Conservation (phyloP, 2,113 vertebrate genomes). For the Phocoena phocoena region DNA sequence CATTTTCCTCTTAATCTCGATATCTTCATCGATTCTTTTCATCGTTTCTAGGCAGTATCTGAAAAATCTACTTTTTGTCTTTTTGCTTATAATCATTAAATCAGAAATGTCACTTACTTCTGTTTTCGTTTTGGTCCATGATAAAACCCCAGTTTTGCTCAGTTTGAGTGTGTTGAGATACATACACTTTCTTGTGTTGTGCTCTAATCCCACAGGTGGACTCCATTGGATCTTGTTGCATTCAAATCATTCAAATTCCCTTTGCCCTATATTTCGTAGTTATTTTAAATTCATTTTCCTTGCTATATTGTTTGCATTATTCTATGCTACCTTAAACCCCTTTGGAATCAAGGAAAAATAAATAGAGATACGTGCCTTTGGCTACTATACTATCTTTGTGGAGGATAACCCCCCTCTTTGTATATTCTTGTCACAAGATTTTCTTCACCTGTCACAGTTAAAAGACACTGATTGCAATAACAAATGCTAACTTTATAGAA, state of each 20-base stretch:
- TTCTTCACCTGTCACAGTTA: background rate
- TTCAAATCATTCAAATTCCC: background rate
- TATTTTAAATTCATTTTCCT: slow-evolving; percentile 6
- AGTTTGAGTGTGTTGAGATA: background rate
- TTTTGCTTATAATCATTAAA: background rate
- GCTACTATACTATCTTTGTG: background rate
- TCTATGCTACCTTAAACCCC: background rate
- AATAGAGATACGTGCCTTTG: background rate
- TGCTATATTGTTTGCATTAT: background rate
- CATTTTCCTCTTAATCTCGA: background rate
- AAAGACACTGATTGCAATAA: background rate
- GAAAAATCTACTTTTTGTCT: background rate
- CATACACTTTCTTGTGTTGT: background rate
- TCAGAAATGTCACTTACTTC: background rate
- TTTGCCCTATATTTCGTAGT: background rate
- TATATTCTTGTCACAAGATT: background rate
- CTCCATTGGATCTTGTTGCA: background rate
- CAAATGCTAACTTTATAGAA: background rate
- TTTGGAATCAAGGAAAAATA: background rate
- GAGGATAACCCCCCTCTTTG: background rate
- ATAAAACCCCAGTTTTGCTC: background rate
- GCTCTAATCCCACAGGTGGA: background rate
- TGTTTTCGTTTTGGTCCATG: background rate
- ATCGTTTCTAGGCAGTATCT: background rate
- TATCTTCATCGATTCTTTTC: background rate